phyloP scores from a whole-genome alignment of 2,888 invertebrate genomes.

The Calameuta filiformis region DNA sequence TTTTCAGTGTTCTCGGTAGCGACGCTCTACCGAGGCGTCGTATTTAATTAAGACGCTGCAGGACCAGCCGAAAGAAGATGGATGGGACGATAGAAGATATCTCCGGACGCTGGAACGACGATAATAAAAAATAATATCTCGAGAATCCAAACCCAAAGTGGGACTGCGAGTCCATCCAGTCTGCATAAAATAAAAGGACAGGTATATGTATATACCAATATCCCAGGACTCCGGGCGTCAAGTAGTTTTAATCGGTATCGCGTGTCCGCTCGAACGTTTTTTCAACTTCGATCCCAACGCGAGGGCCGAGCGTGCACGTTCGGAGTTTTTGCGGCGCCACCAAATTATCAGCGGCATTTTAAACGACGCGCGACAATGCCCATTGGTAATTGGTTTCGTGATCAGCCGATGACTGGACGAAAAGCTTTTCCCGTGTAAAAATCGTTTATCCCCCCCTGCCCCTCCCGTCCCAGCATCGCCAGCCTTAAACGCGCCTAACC shows the following conservation, averaged over 20 bases:
- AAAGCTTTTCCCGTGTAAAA: not conserved
- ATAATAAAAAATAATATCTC: not conserved
- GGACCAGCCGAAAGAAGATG: not conserved
- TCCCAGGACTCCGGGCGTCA: not conserved
- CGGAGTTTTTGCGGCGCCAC: slow-evolving; percentile 4
- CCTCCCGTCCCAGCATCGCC: not conserved
- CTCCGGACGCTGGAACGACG: not conserved
- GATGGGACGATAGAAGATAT: not conserved
- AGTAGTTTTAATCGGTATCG: not conserved
- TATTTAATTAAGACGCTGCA: not conserved
- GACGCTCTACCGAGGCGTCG: not conserved
- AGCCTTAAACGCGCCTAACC: not conserved
- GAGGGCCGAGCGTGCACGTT: not conserved
- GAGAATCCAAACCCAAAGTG: not conserved
- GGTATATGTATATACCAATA: not conserved
- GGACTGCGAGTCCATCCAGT: not conserved
- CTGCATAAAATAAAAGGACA: not conserved
- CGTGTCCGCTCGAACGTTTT: not conserved
- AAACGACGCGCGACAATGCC: slow-evolving; percentile 3
- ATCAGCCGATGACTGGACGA: not conserved
- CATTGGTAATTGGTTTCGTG: slow-evolving; percentile 4
- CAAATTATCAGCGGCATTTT: slow-evolving; percentile 6
- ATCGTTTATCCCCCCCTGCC: not conserved
- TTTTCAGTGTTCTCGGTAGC: not conserved
- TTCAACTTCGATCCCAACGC: not conserved